Evolutionary conservation across 2,113 vertebrate species (phyloP).

Genomic region (Balaeniceps rex): DNA sequence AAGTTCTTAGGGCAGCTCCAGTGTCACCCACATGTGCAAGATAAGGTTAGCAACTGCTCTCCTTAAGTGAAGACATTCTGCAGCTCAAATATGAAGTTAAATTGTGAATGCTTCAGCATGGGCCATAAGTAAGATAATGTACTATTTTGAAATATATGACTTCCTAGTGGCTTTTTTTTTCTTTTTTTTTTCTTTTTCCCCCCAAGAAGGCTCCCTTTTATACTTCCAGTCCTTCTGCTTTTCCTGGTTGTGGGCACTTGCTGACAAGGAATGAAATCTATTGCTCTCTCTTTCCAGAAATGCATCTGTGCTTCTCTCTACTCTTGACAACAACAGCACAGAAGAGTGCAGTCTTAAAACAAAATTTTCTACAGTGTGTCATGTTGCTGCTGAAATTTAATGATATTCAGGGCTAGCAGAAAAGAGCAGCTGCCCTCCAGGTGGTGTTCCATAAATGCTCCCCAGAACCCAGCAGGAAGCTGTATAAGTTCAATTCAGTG

Average conservation of each 20-base stretch:
- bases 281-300: background rate
- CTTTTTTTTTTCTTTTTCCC: background rate
- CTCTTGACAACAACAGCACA: background rate
- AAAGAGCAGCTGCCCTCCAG: conserved; percentile 71
- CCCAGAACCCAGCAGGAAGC: conserved; percentile 62
- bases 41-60: background rate
- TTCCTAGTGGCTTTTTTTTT: background rate
- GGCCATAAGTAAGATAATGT: background rate
- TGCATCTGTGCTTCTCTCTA: background rate
- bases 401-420: conserved; percentile 66
- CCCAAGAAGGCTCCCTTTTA: background rate
- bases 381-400: conserved; percentile 54
- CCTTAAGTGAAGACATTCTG: background rate
- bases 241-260: background rate
- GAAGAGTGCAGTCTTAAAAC: conserved; percentile 4
- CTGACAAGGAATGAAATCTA: background rate
- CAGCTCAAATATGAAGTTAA: background rate
- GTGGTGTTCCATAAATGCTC: conserved; percentile 63
- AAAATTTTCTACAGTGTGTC: conserved; percentile 42
- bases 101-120: background rate
- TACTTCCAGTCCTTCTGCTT: background rate
- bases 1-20: background rate
- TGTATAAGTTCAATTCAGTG: conserved; percentile 63
- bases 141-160: background rate
- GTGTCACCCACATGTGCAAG: background rate